Evolutionary conservation across 2,113 vertebrate genomes (phyloP).

Genomic region (Larimichthys polyactis): DNA sequence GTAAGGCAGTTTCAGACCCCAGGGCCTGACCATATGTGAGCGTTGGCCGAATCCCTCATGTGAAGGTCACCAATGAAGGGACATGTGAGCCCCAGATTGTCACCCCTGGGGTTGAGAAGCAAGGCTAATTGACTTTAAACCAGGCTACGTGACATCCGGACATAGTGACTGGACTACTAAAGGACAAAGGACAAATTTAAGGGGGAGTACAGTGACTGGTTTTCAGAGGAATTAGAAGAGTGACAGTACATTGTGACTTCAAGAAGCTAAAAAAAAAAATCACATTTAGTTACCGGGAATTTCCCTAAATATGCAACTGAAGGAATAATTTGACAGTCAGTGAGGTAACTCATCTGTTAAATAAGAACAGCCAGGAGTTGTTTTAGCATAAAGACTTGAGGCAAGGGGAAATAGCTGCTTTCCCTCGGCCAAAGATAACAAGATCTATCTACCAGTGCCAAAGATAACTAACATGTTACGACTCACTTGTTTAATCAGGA

Average conservation of each 20-base stretch:
- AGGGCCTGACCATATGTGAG: conserved; percentile 57
- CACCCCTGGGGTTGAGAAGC: conserved; percentile 40
- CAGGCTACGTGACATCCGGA: conserved; percentile 49
- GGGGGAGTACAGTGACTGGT: conserved; percentile 18
- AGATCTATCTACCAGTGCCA: neutral
- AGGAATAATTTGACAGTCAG: neutral
- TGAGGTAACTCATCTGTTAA: neutral
- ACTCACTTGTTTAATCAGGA: neutral
- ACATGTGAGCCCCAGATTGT: conserved; percentile 58
- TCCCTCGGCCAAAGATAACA: neutral
- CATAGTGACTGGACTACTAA: conserved; percentile 32
- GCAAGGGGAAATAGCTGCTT: neutral
- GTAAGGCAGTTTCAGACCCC: conserved; percentile 49
- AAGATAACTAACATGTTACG: neutral
- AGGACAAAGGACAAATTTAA: conserved; percentile 51
- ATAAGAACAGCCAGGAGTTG: neutral
- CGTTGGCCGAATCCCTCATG: conserved; percentile 51
- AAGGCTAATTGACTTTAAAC: conserved; percentile 69
- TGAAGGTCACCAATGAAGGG: conserved; percentile 67
- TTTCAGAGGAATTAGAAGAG: conserved; percentile 26
- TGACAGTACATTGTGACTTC: neutral
- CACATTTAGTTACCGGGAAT: neutral
- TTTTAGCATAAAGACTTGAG: neutral
- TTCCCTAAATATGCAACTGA: neutral
- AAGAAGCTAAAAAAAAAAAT: conserved; percentile 8